Conservation (phyloP, 2,888 invertebrate species). For the Esperia sulphurella region DNA sequence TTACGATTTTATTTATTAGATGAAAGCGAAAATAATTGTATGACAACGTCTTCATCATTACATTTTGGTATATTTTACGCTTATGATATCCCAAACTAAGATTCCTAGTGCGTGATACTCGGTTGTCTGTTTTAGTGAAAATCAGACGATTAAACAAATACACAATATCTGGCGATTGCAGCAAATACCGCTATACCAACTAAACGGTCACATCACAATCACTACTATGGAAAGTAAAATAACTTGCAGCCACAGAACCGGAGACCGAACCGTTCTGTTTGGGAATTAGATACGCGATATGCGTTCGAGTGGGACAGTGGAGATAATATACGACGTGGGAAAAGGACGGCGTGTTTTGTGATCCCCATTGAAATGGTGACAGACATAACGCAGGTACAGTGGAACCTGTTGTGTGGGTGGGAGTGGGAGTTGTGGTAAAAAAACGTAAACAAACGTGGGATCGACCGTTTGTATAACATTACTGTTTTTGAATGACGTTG, state of each 20-base stretch:
- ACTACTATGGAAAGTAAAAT: neutral
- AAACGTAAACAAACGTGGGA: slow-evolving; percentile 51
- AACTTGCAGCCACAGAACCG: neutral
- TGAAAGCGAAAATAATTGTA: too few species aligned
- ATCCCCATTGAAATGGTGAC: slow-evolving; percentile 46
- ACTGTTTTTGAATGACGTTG: slow-evolving; percentile 17
- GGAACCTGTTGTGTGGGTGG: slow-evolving; percentile 46
- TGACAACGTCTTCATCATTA: too few species aligned
- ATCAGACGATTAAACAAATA: too few species aligned
- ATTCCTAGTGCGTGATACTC: too few species aligned
- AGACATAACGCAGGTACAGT: slow-evolving; percentile 46
- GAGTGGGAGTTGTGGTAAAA: slow-evolving; percentile 34
- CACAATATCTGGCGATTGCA: too few species aligned
- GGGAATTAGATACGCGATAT: neutral
- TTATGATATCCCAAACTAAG: too few species aligned
- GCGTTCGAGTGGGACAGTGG: slow-evolving; percentile 15
- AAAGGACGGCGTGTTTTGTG: slow-evolving; percentile 15
- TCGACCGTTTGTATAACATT: slow-evolving; percentile 27
- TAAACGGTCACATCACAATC: neutral
- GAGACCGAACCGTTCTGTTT: neutral
- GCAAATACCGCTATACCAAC: neutral
- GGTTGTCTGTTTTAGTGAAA: too few species aligned
- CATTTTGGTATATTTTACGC: too few species aligned
- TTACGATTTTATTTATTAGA: too few species aligned
- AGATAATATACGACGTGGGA: slow-evolving; percentile 17